Percentiles rank a stretch among this genome's conserved stretches.
These are phyloP conservation scores for Dioctria rufipes DNA, from an alignment of 2,888 invertebrate genomes.

Conservation along the genomic window DNA sequence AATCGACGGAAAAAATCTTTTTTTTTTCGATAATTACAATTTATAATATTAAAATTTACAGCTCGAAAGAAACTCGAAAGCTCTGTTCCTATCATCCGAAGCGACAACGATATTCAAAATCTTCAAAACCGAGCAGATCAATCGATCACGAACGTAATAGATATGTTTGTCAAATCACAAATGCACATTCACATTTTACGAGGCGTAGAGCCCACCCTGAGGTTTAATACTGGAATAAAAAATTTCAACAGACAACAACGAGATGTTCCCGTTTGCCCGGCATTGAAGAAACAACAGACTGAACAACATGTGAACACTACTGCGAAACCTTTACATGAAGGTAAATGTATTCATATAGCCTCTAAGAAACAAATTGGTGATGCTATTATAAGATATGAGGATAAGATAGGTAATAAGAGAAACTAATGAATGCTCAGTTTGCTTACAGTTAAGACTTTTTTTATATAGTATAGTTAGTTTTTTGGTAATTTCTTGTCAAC, in stretches of 20 bases:
- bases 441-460: conserved; percentile 3
- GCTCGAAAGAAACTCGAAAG: conserved; percentile 77
- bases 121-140: conserved; percentile 71
- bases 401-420: conserved; percentile 60
- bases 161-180: conserved; percentile 79
- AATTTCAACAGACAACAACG: conserved; percentile 60
- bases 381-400: conserved; percentile 70
- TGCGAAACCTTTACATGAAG: conserved; percentile 59
- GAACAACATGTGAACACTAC: conserved; percentile 58
- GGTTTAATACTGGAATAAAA: conserved; percentile 72
- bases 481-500: neutral
- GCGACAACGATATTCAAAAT: conserved; percentile 77
- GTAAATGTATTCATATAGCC: conserved; percentile 73
- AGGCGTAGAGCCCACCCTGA: conserved; percentile 85
- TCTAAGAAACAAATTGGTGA: conserved; percentile 72
- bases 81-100: conserved; percentile 76
- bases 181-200: conserved; percentile 80
- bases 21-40: neutral
- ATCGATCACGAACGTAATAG: conserved; percentile 75
- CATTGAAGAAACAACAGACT: conserved; percentile 39
- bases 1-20: too few relatives aligned
- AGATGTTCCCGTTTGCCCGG: conserved; percentile 62
- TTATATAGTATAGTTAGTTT: neutral
- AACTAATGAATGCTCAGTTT: conserved; percentile 32
- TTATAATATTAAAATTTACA: conserved; percentile 66